phyloP scores from a whole-genome alignment of 2,113 vertebrate species.

The Indicator indicator region DNA sequence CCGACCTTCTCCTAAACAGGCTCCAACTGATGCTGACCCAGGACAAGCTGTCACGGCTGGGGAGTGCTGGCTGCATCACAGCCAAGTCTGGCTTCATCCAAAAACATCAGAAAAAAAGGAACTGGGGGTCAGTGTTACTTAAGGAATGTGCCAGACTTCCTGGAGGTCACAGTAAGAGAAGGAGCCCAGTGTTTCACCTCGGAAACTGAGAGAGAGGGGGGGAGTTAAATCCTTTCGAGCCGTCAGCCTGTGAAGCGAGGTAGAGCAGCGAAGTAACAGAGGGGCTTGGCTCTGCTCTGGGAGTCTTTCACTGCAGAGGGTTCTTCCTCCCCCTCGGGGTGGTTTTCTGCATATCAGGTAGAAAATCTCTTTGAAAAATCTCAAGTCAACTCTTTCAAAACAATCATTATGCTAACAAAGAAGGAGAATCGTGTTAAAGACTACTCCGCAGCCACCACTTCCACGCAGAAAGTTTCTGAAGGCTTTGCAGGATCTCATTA shows the following conservation, averaged over 20 bases:
- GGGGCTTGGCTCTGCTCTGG: slow-evolving; percentile 20
- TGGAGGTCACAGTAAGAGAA: slow-evolving; percentile 34
- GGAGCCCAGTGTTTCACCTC: slow-evolving; percentile 24
- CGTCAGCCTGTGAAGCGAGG: slow-evolving; percentile 2
- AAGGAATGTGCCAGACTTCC: slow-evolving; percentile 53
- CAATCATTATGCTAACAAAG: slow-evolving; percentile 33
- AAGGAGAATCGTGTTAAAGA: slow-evolving; percentile 6
- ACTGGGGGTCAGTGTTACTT: slow-evolving; percentile 38
- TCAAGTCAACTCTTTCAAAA: slow-evolving; percentile 41
- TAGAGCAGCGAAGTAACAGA: slow-evolving; percentile 30
- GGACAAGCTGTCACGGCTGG: neutral
- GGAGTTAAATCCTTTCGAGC: slow-evolving; percentile 31
- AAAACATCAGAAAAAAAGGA: slow-evolving; percentile 62
- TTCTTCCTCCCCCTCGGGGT: slow-evolving; percentile 55
- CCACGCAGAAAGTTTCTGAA: neutral
- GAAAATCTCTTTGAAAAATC: slow-evolving; percentile 62
- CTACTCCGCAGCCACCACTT: neutral
- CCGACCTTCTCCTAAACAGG: slow-evolving; percentile 24
- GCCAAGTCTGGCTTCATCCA: slow-evolving; percentile 34
- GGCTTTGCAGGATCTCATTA: neutral
- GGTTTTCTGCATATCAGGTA: slow-evolving; percentile 42
- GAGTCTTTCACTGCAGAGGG: slow-evolving; percentile 38
- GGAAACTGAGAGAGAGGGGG: neutral
- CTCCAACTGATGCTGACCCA: slow-evolving; percentile 27
- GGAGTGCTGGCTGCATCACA: neutral